Percentiles rank a stretch among this genome's conserved stretches.
Evolutionary conservation across 1,140 invertebrate species (phyloP).

Genomic region (Drosophila repletoides): DNA sequence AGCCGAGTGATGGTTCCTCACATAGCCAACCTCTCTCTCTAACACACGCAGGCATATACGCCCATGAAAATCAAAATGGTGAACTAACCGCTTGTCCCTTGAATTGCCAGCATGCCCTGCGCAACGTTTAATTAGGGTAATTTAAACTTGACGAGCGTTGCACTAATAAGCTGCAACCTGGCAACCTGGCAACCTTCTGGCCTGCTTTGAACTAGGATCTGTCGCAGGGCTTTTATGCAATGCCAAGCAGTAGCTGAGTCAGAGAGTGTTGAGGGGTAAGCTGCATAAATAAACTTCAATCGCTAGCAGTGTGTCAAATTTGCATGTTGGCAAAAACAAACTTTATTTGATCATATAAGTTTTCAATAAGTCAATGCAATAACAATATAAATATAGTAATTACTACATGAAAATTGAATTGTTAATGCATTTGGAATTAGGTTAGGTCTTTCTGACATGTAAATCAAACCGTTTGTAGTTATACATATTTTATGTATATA

Average conservation of each 20-base stretch:
- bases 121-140: conserved; percentile 66
- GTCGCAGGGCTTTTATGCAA: conserved; percentile 53
- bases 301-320: not conserved
- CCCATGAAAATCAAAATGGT: not conserved
- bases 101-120: conserved; percentile 20
- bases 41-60: not conserved
- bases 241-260: conserved; percentile 28
- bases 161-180: conserved; percentile 62
- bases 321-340: not conserved
- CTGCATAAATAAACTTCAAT: no score
- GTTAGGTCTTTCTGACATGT: conserved; percentile 18
- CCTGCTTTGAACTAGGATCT: not conserved
- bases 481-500: conserved; percentile 60
- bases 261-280: no score
- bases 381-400: conserved; percentile 49
- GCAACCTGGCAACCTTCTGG: conserved; percentile 14
- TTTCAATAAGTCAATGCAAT: no score
- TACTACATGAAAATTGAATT: conserved; percentile 28
- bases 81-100: conserved; percentile 6
- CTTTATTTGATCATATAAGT: no score
- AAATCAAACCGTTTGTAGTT: conserved; percentile 46
- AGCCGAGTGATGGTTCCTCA: not conserved
- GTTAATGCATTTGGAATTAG: conserved; percentile 3
- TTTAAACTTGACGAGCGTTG: conserved; percentile 52
- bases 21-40: not conserved